phyloP scores from a whole-genome alignment of 23 tunicate genomes.

The Botrylloides violaceus region DNA sequence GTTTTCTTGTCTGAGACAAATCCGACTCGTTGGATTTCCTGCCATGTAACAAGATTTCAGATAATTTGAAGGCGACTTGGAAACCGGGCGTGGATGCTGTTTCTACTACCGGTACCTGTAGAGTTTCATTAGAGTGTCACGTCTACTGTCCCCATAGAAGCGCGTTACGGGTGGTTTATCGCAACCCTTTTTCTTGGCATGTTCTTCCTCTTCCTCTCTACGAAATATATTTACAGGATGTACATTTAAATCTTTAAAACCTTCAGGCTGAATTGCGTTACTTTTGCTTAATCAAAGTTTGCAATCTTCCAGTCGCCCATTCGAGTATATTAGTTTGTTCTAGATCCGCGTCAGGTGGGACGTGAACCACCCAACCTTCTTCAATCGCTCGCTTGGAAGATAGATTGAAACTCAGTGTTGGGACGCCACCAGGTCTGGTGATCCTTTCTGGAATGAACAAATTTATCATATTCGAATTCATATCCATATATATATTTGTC shows the following conservation, averaged over 20 bases:
- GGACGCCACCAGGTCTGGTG: slow-evolving; percentile 32
- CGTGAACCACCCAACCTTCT: slow-evolving; percentile 84
- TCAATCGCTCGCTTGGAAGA: slow-evolving; percentile 69
- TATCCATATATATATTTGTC: too few relatives aligned
- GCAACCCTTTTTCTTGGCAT: slow-evolving; percentile 40
- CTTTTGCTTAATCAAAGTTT: slow-evolving; percentile 67
- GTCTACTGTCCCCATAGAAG: slow-evolving; percentile 79
- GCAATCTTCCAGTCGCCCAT: slow-evolving; percentile 64
- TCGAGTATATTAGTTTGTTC: slow-evolving; percentile 52
- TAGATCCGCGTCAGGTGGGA: slow-evolving; percentile 49
- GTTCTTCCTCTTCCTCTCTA: slow-evolving; percentile 76
- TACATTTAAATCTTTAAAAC: not conserved
- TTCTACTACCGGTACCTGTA: slow-evolving; percentile 59
- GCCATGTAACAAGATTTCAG: too few relatives aligned
- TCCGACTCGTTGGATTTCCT: slow-evolving; percentile 21
- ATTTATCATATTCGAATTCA: too few relatives aligned
- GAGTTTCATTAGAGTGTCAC: slow-evolving; percentile 74
- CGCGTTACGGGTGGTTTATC: slow-evolving; percentile 53
- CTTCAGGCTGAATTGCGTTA: not conserved
- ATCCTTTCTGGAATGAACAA: slow-evolving; percentile 29
- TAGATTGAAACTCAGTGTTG: slow-evolving; percentile 73
- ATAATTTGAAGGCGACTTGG: too few relatives aligned
- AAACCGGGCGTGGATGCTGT: too few relatives aligned
- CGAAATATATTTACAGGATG: not conserved
- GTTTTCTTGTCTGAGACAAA: not conserved